phyloP scores from a whole-genome alignment of 2,113 vertebrate genomes.

The Prionailurus bengalensis region DNA sequence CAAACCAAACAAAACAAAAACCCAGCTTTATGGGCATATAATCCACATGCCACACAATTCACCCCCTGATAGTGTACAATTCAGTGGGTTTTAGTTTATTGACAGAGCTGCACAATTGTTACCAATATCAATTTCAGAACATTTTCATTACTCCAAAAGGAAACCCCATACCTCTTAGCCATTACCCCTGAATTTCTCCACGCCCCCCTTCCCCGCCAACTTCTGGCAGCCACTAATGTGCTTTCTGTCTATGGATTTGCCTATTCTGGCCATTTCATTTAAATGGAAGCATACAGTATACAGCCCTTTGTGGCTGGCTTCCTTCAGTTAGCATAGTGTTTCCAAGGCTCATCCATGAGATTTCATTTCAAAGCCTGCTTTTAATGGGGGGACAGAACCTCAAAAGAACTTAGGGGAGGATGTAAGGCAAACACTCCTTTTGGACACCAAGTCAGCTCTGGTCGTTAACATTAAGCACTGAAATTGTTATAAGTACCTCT shows the following conservation, averaged over 20 bases:
- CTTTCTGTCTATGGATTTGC: constrained; percentile 37
- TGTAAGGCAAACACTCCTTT: constrained; percentile 48
- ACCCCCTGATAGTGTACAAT: not conserved
- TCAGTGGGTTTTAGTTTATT: not conserved
- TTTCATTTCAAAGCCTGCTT: constrained; percentile 45
- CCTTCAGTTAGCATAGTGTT: not conserved
- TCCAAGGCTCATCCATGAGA: not conserved
- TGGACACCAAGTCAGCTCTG: constrained; percentile 17
- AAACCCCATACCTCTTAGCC: not conserved
- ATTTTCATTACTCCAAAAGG: constrained; percentile 16
- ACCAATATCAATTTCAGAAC: constrained; percentile 17
- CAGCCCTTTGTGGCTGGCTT: not conserved
- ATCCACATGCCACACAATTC: not conserved
- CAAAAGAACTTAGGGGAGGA: not conserved
- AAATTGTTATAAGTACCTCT: constrained; percentile 18
- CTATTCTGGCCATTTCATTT: not conserved
- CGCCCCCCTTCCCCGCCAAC: not conserved
- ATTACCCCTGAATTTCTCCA: not conserved
- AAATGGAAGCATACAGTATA: not conserved
- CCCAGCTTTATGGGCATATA: not conserved
- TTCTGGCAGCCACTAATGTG: not conserved
- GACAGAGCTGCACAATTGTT: not conserved
- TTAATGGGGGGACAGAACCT: constrained; percentile 57
- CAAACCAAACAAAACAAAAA: not conserved
- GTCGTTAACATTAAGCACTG: constrained; percentile 13